Percentiles rank a stretch among this genome's conserved stretches.
phyloP scores from a whole-genome alignment of 2,888 invertebrate species.

The Lapara coniferarum region DNA sequence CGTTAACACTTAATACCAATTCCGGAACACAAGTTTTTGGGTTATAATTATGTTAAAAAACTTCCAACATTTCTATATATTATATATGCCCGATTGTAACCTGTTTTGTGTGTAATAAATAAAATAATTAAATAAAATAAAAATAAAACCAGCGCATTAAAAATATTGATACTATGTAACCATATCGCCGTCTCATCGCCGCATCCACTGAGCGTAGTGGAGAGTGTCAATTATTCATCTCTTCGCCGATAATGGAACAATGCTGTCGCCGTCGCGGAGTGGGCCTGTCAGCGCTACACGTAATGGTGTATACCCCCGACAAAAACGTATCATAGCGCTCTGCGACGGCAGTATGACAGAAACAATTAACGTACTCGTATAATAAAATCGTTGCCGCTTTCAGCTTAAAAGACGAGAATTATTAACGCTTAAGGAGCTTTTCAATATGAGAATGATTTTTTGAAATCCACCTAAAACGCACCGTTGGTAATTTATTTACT shows the following conservation, averaged over 20 bases:
- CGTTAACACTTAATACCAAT: no score
- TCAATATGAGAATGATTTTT: constrained; percentile 31
- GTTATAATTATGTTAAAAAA: no score
- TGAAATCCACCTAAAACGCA: constrained; percentile 28
- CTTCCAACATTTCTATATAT: no score
- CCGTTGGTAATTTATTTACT: constrained; percentile 38
- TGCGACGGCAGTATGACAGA: constrained; percentile 30
- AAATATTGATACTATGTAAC: background rate
- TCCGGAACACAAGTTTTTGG: no score
- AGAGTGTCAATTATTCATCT: constrained; percentile 76
- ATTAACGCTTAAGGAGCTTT: constrained; percentile 20
- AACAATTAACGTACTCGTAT: constrained; percentile 33
- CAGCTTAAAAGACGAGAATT: constrained; percentile 10
- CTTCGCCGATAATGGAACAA: constrained; percentile 79
- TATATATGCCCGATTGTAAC: no score
- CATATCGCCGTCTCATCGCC: constrained; percentile 42
- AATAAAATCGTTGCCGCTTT: constrained; percentile 11
- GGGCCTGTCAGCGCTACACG: constrained; percentile 73
- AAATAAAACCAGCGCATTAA: constrained; percentile 1
- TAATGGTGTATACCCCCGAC: constrained; percentile 66
- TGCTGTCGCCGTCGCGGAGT: constrained; percentile 72
- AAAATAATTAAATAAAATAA: no score
- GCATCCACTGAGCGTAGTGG: constrained; percentile 63
- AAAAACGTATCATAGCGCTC: constrained; percentile 59
- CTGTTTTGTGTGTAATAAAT: no score